Evolutionary conservation across 2,113 vertebrate species (phyloP), one percentile per base, ranked within the genome.

Genomic region (Dipodomys ordii): DNA sequence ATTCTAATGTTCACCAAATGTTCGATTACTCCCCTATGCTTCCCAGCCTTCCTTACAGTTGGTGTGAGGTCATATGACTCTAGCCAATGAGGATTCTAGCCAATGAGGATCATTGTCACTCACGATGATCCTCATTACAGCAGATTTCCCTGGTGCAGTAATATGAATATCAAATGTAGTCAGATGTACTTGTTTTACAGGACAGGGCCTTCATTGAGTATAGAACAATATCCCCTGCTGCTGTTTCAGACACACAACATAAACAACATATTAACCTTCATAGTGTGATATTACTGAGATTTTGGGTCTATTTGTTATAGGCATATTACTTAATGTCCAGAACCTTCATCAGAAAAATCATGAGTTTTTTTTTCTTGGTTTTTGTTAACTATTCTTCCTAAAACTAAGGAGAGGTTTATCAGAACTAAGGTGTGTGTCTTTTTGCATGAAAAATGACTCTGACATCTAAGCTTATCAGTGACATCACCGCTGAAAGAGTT

Each of bases 391-490:
- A 76, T 22, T 71, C 6, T 53, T 3, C 16, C 13, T 86, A 62
- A 57, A 81, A 62, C 44, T 64, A 83, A 82, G 53, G n/a, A 71
- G 16, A 6, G 35, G 68, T 87, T 78, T 90, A 30, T 28, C 57
- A 64, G 46, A 87, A 77, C 9, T 15, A 82, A 11, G 20, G 15
- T n/a, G 1, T 5, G 32, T 25, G 20, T 67, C 35, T 22, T 53
- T 91, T 86, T 87, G 35, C 30, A 39, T 72, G 28, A 73, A n/a
- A 77, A 90, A 11, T 3, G 60, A 23, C 13, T 27, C 6, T 67
- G 30, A 35, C 30, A 92, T 77, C 35, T 84, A 82, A 94, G 74
- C 15, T 88, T 88, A 71, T 32, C 88, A 91, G 69, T 92, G 67
- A 84, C 83, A 32, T 57, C 72, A 76, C 64, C 86, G 62, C n/a